phyloP scores from a whole-genome alignment of 2,888 invertebrate species.

The Papilio elwesi region DNA sequence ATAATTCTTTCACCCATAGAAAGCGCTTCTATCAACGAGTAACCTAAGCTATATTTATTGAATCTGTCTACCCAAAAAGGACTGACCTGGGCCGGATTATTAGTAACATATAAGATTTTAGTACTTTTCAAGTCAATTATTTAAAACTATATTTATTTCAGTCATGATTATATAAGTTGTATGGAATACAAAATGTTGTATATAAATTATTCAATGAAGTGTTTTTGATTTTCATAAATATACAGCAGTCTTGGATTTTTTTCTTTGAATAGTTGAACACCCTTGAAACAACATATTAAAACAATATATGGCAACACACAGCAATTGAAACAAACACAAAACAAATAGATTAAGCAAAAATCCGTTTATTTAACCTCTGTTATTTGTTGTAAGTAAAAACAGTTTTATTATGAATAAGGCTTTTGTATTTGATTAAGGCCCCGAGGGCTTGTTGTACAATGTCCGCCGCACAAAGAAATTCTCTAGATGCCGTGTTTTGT shows the following conservation, averaged over 20 bases:
- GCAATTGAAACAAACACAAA: not conserved
- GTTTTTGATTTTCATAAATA: not conserved
- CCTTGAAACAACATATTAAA: not conserved
- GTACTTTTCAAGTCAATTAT: not conserved
- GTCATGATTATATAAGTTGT: not conserved
- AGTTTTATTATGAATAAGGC: slow-evolving; percentile 8
- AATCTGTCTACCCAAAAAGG: too few species aligned
- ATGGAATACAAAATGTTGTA: not conserved
- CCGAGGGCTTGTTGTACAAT: not conserved
- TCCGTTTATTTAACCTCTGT: slow-evolving; percentile 9
- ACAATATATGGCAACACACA: not conserved
- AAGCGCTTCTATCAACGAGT: too few species aligned
- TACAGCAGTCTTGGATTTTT: not conserved
- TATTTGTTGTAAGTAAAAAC: slow-evolving; percentile 1
- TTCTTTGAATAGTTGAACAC: not conserved
- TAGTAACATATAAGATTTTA: too few species aligned
- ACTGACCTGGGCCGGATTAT: too few species aligned
- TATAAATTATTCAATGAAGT: not conserved
- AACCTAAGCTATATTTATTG: too few species aligned
- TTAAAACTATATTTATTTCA: too few species aligned
- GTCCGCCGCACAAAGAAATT: slow-evolving; percentile 17
- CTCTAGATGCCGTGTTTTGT: not conserved
- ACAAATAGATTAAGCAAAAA: not conserved
- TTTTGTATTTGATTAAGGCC: slow-evolving; percentile 25
- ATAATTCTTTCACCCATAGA: too few species aligned